phyloP scores from a whole-genome alignment of 2,113 vertebrate genomes.

The Genyomyrus donnyi region DNA sequence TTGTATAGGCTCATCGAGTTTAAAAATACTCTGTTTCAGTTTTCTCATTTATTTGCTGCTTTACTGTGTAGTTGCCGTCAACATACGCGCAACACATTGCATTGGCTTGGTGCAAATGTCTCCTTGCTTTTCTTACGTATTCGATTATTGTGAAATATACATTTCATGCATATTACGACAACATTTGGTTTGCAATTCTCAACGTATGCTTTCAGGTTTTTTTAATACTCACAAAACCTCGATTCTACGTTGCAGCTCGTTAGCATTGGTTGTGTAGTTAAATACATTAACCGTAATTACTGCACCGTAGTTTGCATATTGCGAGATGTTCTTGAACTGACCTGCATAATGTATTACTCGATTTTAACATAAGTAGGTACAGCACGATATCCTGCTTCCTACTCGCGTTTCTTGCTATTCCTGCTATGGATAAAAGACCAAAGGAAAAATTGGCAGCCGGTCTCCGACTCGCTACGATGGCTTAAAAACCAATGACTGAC shows the following conservation, averaged over 20 bases:
- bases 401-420: neutral
- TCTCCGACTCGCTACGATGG: neutral
- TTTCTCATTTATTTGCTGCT: neutral
- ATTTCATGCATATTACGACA: neutral
- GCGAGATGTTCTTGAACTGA: neutral
- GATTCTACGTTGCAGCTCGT: neutral
- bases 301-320: neutral
- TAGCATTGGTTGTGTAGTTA: neutral
- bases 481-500: neutral
- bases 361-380: neutral
- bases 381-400: neutral
- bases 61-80: neutral
- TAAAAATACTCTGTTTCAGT: neutral
- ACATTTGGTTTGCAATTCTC: neutral
- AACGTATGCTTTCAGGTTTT: neutral
- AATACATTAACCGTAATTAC: neutral
- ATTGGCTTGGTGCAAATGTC: neutral
- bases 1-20: neutral
- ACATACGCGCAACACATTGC: neutral
- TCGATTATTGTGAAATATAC: neutral
- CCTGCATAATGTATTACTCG: neutral
- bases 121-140: neutral
- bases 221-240: neutral
- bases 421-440: neutral
- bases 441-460: neutral